Evolutionary conservation across 2,888 invertebrate species (phyloP), one percentile per base, ranked within the genome.

Genomic region (Leptopilina myrica): DNA sequence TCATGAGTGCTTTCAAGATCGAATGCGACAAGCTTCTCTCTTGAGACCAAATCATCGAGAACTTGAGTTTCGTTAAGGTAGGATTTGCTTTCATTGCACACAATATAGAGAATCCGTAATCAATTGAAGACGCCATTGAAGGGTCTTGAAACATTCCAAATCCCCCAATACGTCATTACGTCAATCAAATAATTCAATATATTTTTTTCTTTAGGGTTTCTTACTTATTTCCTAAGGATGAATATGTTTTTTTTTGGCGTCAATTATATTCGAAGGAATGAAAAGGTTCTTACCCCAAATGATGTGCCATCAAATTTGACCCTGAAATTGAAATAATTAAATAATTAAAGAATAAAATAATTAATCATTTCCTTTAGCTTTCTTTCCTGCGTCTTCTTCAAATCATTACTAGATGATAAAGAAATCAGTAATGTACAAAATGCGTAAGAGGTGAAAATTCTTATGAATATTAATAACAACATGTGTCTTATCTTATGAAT

Each of bases 31-130:
- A 62, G 12, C 65, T 80, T 49, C 76, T 85, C 82, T 81, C 69
- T 69, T 26, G 69, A 26, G 69, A 69, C 69, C 69, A 69, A 81
- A 87, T 87, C 86, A 87, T 87, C 53, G 83, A 81, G 77, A 88
- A 87, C 82, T 84, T 82, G 79, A 80, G 79, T 69, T 79, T 67
- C 64, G 81, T 43, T 43, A 11, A 79, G 80, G 77, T 75, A 64
- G 20, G 77, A 46, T 76, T 65, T 81, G 64, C 83, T 79, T 64
- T 79, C 80, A 9, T 82, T 80, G 78, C 86, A 84, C 75, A 84
- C 81, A 43, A 79, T 14, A 80, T 43, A 81, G 3, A 33, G 33
- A 33, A 33, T 53, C 77, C 77, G 67, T 86, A 84, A 75, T 85
- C 76, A 12, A 75, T 80, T 12, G 64, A 79, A 49, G 85, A 85